These are phyloP conservation scores for Drosophila murphyi DNA, from an alignment of 1,140 invertebrate species.

Conservation along the genomic window DNA sequence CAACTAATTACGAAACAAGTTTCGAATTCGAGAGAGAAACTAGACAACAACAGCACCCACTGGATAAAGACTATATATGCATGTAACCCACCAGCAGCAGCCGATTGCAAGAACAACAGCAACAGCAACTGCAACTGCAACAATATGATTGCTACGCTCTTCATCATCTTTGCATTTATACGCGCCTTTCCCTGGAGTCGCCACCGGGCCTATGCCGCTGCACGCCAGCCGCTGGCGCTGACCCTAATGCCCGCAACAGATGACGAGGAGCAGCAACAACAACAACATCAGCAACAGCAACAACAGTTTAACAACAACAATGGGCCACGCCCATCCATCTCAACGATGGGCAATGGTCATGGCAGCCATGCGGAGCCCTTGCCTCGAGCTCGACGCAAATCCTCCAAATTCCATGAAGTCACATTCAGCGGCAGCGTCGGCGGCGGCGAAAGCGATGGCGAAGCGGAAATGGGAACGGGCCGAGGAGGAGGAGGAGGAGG, in stretches of 20 bases:
- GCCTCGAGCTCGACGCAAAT: conserved; percentile 65
- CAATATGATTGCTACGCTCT: conserved; percentile 83
- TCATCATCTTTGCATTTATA: conserved; percentile 84
- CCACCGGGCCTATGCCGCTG: conserved; percentile 46
- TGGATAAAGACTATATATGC: no score
- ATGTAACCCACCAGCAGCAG: conserved; percentile 4
- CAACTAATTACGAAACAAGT: conserved; percentile 3
- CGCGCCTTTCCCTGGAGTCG: conserved; percentile 83
- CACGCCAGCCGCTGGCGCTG: conserved; percentile 49
- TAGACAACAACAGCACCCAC: background rate
- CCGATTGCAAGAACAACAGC: background rate
- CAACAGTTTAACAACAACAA: conserved; percentile 62
- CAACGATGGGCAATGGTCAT: conserved; percentile 46
- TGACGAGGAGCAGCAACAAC: conserved; percentile 9
- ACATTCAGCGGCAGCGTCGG: conserved; percentile 81
- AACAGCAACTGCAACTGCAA: background rate
- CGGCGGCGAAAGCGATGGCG: conserved; percentile 73
- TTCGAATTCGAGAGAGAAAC: conserved; percentile 11
- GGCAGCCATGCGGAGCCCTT: conserved; percentile 32
- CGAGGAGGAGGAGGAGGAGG: no score
- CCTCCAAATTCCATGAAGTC: conserved; percentile 78
- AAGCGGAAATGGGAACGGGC: conserved; percentile 2
- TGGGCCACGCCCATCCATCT: conserved; percentile 52
- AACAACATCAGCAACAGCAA: conserved; percentile 25
- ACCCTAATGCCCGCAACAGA: conserved; percentile 40